Percentiles rank a stretch among this genome's conserved stretches.
These are phyloP conservation scores for Pungitius pungitius DNA, from an alignment of 2,113 vertebrate genomes.

Conservation along the genomic window DNA sequence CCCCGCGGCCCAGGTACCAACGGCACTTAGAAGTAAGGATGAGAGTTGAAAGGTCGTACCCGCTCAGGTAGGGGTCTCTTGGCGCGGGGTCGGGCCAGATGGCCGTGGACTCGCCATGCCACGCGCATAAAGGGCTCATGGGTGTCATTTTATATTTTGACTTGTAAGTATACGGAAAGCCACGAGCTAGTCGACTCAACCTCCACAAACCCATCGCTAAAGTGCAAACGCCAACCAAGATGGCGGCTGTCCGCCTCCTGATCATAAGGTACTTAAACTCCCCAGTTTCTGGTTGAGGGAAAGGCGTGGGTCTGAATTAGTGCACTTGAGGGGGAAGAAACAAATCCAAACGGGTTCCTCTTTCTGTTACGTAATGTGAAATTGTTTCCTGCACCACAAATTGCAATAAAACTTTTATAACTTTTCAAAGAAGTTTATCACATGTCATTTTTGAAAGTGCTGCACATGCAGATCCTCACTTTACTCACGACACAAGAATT, in stretches of 20 bases:
- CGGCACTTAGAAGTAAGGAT: slow-evolving; percentile 7
- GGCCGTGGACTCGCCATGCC: too few relatives aligned
- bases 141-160: slow-evolving; percentile 7
- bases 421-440: slow-evolving; percentile 60
- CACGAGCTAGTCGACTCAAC: not conserved
- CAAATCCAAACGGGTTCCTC: not conserved
- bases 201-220: not conserved
- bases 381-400: slow-evolving; percentile 51
- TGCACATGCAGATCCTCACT: not conserved
- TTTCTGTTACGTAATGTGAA: slow-evolving; percentile 41
- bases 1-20: not conserved
- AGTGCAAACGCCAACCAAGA: not conserved
- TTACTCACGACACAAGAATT: slow-evolving; percentile 45
- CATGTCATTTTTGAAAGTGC: not conserved
- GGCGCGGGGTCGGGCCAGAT: not conserved
- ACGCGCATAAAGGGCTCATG: slow-evolving; percentile 4
- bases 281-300: slow-evolving; percentile 12
- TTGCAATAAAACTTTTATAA: slow-evolving; percentile 82
- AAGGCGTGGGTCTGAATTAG: slow-evolving; percentile 5
- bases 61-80: not conserved
- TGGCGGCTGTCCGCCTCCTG: not conserved
- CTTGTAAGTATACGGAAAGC: not conserved
- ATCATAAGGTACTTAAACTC: slow-evolving; percentile 17
- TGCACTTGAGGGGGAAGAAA: slow-evolving; percentile 7
- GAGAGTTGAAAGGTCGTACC: not conserved